phyloP scores from a whole-genome alignment of 2,888 invertebrate genomes.

The Euplagia quadripunctaria region DNA sequence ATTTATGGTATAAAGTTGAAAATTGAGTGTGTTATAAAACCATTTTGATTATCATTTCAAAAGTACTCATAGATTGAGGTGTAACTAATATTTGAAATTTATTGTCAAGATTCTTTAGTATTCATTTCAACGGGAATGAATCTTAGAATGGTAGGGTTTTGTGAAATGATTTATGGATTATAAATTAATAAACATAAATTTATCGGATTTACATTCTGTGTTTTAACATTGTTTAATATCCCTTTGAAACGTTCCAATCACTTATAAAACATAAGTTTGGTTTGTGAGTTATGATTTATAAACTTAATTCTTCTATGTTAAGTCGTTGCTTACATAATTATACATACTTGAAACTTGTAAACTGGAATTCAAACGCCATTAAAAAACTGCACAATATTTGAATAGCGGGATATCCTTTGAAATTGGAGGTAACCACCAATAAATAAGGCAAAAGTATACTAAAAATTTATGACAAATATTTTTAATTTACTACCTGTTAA shows the following conservation, averaged over 20 bases:
- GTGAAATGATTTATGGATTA: constrained; percentile 36
- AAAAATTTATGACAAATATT: too few relatives aligned
- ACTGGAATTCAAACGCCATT: neutral
- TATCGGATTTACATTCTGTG: neutral
- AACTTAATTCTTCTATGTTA: neutral
- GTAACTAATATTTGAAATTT: constrained; percentile 63
- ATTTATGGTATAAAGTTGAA: constrained; percentile 12
- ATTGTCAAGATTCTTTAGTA: constrained; percentile 48
- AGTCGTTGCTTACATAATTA: neutral
- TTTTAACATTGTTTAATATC: neutral
- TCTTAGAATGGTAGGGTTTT: constrained; percentile 21
- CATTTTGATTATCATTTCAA: constrained; percentile 62
- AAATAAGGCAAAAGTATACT: too few relatives aligned
- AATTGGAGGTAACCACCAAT: too few relatives aligned
- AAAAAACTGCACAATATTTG: neutral
- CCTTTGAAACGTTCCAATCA: neutral
- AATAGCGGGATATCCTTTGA: neutral
- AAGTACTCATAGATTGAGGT: constrained; percentile 53
- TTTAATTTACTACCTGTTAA: too few relatives aligned
- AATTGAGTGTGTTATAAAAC: constrained; percentile 17
- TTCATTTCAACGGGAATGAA: constrained; percentile 39
- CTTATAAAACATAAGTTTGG: neutral
- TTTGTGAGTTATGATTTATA: neutral
- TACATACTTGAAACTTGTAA: neutral
- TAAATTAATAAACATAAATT: constrained; percentile 16